Percentiles rank a stretch among this genome's conserved stretches.
Evolutionary conservation across 2,797 vertebrate genomes (phyloP).

Genomic region (Sebastes variabilis): DNA sequence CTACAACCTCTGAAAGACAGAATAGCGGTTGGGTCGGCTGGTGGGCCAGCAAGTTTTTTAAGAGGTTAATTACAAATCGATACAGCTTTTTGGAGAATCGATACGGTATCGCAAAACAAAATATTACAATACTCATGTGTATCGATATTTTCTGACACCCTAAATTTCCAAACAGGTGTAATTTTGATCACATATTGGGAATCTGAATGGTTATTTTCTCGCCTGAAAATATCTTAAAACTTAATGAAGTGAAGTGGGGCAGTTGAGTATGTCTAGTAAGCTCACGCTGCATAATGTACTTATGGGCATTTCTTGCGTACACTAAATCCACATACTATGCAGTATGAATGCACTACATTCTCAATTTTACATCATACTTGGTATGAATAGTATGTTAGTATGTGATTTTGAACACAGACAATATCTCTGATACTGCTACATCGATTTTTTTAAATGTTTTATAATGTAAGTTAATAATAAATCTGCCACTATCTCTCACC

Average conservation of each 20-base stretch:
- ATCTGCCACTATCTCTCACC: not conserved
- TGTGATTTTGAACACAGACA: not conserved
- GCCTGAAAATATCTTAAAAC: not conserved
- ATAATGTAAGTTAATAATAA: not conserved
- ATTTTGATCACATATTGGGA: not conserved
- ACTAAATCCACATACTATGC: not conserved
- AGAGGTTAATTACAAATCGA: no score
- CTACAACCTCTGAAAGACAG: no score
- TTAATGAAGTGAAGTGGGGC: not conserved
- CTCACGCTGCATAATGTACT: not conserved
- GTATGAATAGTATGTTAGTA: not conserved
- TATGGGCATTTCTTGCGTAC: not conserved
- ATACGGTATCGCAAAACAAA: no score
- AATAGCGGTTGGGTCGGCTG: no score
- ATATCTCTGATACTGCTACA: not conserved
- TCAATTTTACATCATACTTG: not conserved
- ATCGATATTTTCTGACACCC: no score
- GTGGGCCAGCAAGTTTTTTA: no score
- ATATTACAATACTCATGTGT: no score
- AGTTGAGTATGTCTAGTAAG: accelerated
- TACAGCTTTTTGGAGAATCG: no score
- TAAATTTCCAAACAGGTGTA: no score
- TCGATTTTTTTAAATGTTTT: not conserved
- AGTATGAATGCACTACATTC: not conserved
- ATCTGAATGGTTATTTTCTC: not conserved